phyloP scores from a whole-genome alignment of 2,797 vertebrate genomes.

The Onychomys torridus region DNA sequence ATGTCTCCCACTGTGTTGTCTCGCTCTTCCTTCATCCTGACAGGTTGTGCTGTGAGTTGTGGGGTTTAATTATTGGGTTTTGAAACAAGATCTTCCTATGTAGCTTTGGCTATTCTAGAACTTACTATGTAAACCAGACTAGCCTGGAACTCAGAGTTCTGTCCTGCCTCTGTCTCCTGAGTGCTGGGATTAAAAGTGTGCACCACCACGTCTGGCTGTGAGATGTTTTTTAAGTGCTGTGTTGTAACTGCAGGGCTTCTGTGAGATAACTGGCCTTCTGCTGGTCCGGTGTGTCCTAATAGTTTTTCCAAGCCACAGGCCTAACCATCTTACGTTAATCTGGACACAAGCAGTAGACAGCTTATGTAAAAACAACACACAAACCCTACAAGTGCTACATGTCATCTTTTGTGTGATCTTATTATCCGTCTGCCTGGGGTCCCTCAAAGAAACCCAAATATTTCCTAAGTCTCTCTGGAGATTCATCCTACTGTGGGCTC shows the following conservation, averaged over 20 bases:
- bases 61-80: neutral
- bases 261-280: neutral
- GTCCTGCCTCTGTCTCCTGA: neutral
- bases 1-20: neutral
- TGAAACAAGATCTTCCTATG: neutral
- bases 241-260: neutral
- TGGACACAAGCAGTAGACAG: neutral
- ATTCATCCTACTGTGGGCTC: neutral
- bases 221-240: neutral
- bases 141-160: too few relatives aligned
- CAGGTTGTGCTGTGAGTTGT: neutral
- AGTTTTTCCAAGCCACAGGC: neutral
- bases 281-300: neutral
- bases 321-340: neutral
- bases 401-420: neutral
- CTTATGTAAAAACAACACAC: neutral
- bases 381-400: neutral
- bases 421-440: neutral
- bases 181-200: neutral
- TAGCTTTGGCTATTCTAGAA: neutral
- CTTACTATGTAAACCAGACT: neutral
- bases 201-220: neutral
- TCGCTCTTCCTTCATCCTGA: neutral
- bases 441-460: neutral
- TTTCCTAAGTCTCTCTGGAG: neutral